A percentile compares a stretch with the other conserved stretches of the same genome.
Conservation (phyloP, 2,888 invertebrate species). For the Alsophila aescularia region DNA sequence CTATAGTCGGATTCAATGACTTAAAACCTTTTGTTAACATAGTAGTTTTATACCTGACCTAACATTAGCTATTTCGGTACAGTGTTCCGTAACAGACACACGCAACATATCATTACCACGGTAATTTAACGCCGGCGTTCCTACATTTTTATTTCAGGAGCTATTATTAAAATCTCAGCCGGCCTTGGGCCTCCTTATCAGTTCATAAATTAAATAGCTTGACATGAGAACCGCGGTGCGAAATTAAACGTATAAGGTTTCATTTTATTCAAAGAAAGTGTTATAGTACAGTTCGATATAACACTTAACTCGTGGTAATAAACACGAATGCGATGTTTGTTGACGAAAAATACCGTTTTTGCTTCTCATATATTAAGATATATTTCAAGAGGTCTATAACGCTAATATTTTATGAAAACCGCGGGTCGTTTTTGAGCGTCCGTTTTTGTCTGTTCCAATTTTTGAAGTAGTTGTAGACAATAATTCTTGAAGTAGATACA, state of each 20-base stretch:
- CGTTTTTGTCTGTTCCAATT: no score
- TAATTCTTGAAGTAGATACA: no score
- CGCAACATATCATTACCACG: conserved; percentile 20
- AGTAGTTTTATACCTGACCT: no score
- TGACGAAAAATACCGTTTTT: background rate
- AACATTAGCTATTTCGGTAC: conserved; percentile 11
- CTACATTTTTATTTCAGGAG: conserved; percentile 15
- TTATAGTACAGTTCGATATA: conserved; percentile 5
- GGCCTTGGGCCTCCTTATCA: conserved; percentile 23
- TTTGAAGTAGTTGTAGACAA: no score
- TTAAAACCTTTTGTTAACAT: background rate
- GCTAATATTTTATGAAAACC: no score
- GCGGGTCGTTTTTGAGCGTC: no score
- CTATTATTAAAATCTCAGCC: conserved; percentile 23
- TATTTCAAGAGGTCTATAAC: no score
- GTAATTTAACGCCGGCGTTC: conserved; percentile 5
- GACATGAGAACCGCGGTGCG: conserved; percentile 22
- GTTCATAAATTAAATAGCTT: conserved; percentile 26
- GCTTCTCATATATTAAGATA: no score
- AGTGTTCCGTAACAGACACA: conserved; percentile 1
- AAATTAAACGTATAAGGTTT: conserved; percentile 25
- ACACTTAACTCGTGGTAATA: conserved; percentile 9
- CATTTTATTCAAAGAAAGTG: conserved; percentile 3
- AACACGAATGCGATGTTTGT: conserved; percentile 18
- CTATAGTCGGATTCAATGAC: background rate